phyloP scores from a whole-genome alignment of 2,113 vertebrate species.

The Dolichotis patagonum region DNA sequence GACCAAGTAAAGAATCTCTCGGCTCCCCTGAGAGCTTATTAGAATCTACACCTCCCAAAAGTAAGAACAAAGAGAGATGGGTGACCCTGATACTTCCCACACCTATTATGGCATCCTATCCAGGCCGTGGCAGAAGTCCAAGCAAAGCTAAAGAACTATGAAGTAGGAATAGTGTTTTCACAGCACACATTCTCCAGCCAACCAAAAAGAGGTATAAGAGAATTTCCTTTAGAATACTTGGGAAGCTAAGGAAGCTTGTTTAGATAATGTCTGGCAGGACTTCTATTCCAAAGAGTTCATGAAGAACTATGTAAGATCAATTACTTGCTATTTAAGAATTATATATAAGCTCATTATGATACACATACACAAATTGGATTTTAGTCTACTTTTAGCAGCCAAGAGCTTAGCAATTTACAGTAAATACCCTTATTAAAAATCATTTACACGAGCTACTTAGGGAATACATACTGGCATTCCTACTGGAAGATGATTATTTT shows the following conservation, averaged over 20 bases:
- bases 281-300: constrained; percentile 71
- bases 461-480: constrained; percentile 55
- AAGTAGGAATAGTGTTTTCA: constrained; percentile 45
- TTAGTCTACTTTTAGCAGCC: constrained; percentile 74
- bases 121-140: constrained; percentile 33
- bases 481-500: background rate
- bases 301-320: constrained; percentile 69
- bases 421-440: constrained; percentile 70
- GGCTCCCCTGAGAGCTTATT: background rate
- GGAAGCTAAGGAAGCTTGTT: constrained; percentile 72
- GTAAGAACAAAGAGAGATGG: background rate
- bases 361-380: constrained; percentile 69
- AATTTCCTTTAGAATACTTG: constrained; percentile 55
- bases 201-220: constrained; percentile 56
- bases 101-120: background rate
- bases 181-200: constrained; percentile 56
- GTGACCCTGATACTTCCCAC: background rate
- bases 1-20: constrained; percentile 60
- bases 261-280: constrained; percentile 66
- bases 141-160: background rate
- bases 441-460: constrained; percentile 55
- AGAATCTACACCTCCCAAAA: background rate
- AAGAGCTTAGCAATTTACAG: constrained; percentile 75
- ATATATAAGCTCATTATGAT: constrained; percentile 62
- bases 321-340: constrained; percentile 68